Percentiles rank a stretch among this genome's conserved stretches.
Evolutionary conservation across 2,888 invertebrate genomes (phyloP).

Genomic region (Desoria tigrina): DNA sequence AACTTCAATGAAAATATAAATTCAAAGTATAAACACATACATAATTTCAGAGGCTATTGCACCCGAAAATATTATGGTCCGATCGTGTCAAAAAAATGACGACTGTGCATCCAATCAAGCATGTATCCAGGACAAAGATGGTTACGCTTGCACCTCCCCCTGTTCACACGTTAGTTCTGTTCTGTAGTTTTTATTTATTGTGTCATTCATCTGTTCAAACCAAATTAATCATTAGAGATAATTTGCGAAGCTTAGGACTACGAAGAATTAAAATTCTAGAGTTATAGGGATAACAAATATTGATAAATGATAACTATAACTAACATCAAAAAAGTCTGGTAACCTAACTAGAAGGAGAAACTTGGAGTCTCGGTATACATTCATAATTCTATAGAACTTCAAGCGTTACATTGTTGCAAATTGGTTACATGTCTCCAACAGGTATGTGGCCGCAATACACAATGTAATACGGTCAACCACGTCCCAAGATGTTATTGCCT

Average conservation of each 20-base stretch:
- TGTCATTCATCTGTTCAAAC: no score
- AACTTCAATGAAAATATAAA: background rate
- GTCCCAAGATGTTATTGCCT: conserved; percentile 54
- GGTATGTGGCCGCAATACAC: conserved; percentile 66
- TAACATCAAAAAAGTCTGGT: no score
- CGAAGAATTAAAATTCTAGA: no score
- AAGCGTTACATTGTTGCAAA: background rate
- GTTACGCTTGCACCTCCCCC: conserved; percentile 31
- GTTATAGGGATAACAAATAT: no score
- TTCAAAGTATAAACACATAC: background rate
- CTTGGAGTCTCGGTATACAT: no score
- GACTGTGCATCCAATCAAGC: conserved; percentile 36
- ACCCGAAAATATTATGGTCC: background rate
- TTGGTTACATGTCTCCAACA: background rate
- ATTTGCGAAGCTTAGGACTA: no score
- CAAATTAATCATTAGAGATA: no score
- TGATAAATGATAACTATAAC: no score
- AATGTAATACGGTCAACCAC: conserved; percentile 39
- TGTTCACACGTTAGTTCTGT: conserved; percentile 29
- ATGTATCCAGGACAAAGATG: conserved; percentile 24
- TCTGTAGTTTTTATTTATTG: no score
- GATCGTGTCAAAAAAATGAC: conserved; percentile 16
- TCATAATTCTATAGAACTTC: no score
- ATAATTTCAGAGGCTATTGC: background rate
- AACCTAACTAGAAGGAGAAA: no score